phyloP scores from a whole-genome alignment of 2,113 vertebrate species.

The Indicator maculatus region DNA sequence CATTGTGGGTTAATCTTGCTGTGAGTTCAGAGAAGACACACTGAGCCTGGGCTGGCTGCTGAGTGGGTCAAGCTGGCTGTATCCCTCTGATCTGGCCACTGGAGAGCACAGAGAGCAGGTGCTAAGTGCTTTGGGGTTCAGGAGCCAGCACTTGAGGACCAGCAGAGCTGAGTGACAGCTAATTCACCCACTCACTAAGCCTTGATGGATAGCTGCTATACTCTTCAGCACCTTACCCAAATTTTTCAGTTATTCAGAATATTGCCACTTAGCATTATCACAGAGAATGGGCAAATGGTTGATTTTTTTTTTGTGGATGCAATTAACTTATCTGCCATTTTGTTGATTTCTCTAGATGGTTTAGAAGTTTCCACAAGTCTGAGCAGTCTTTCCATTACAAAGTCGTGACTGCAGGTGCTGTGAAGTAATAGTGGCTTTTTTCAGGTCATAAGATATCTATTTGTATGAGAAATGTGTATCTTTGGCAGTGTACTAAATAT shows the following conservation, averaged over 20 bases:
- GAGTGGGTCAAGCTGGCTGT: not conserved
- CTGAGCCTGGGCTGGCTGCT: not conserved
- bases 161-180: not conserved
- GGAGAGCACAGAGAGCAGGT: accelerated
- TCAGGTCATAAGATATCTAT: conserved; percentile 48
- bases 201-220: not conserved
- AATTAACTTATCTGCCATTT: not conserved
- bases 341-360: not conserved
- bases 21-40: not conserved
- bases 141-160: not conserved
- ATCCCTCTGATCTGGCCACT: not conserved
- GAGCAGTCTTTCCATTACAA: not conserved
- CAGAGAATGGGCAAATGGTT: not conserved
- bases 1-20: not conserved
- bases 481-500: conserved; percentile 76
- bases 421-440: conserved; percentile 11
- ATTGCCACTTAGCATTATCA: not conserved
- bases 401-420: not conserved
- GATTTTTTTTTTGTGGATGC: not conserved
- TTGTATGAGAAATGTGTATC: conserved; percentile 70
- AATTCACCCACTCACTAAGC: accelerated
- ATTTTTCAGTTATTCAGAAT: not conserved
- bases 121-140: not conserved
- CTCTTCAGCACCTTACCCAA: not conserved
- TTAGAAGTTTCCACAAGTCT: not conserved